Evolutionary conservation across 2,888 invertebrate species (phyloP).

Genomic region (Netelia inedita): DNA sequence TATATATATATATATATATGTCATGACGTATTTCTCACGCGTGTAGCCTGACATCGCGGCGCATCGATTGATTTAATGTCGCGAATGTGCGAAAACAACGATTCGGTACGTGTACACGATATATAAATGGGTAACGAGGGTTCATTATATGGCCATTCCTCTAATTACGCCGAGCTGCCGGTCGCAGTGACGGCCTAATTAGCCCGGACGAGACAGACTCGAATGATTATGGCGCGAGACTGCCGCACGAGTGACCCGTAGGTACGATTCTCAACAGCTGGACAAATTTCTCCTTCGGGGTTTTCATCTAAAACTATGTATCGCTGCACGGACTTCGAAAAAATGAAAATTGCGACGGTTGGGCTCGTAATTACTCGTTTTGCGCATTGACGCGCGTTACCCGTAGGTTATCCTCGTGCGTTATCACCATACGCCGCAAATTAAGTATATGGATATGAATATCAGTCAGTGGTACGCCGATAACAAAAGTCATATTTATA

Average conservation of each 20-base stretch:
- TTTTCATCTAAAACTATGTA: not conserved
- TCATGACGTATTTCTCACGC: not conserved
- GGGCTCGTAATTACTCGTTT: conserved; percentile 51
- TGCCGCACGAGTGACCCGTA: not conserved
- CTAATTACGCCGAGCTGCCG: conserved; percentile 37
- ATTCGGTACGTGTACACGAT: conserved; percentile 1
- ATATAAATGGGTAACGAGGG: conserved; percentile 58
- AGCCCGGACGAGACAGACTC: conserved; percentile 31
- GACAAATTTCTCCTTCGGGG: conserved; percentile 72
- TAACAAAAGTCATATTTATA: conserved; percentile 50
- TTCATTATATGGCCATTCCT: conserved; percentile 63
- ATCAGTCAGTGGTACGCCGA: conserved; percentile 1
- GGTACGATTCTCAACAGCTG: conserved; percentile 61
- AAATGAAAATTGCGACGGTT: not conserved
- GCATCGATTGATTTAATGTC: conserved; percentile 1
- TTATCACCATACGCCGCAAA: conserved; percentile 9
- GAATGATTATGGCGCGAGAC: conserved; percentile 37
- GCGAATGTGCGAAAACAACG: conserved; percentile 46
- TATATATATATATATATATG: not conserved
- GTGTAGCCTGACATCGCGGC: not conserved
- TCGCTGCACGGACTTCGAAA: not conserved
- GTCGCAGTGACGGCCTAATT: conserved; percentile 38
- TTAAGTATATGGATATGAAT: not conserved
- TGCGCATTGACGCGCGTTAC: no score
- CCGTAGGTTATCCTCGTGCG: no score